A percentile compares a stretch with the other conserved stretches of the same genome.
Conservation (phyloP, 2,113 vertebrate species). For the Periophthalmodon schlosseri region DNA sequence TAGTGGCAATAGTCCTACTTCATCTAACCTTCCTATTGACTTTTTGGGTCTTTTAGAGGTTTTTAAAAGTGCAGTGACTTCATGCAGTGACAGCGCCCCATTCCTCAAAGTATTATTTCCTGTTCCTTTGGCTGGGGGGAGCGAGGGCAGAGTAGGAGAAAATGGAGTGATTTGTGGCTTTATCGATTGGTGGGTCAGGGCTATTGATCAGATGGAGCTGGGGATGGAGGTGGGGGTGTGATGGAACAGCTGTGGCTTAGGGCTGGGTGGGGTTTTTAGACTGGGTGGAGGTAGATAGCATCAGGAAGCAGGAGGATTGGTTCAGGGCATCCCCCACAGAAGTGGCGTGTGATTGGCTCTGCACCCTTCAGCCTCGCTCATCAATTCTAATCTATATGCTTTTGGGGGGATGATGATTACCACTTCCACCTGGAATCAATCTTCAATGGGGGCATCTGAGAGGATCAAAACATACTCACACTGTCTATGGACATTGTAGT, state of each 20-base stretch:
- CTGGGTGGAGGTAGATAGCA: conserved; percentile 21
- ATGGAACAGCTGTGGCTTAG: conserved; percentile 28
- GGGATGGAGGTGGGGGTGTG: conserved; percentile 25
- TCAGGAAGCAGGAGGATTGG: conserved; percentile 25
- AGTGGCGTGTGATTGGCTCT: conserved; percentile 26
- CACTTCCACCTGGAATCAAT: conserved; percentile 25
- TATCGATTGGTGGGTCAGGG: conserved; percentile 65
- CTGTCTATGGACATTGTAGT: not conserved
- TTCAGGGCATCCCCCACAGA: not conserved
- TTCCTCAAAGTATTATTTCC: conserved; percentile 10
- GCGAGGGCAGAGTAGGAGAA: conserved; percentile 52
- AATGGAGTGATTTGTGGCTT: conserved; percentile 75
- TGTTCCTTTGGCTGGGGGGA: conserved; percentile 8
- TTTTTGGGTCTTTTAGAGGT: conserved; percentile 38
- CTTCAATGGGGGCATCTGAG: conserved; percentile 40
- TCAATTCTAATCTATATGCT: conserved; percentile 50
- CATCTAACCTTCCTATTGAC: conserved; percentile 27
- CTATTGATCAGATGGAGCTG: conserved; percentile 72
- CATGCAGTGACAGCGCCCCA: conserved; percentile 1
- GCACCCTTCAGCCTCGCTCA: conserved; percentile 26
- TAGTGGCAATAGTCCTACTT: not conserved
- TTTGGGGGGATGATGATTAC: conserved; percentile 32
- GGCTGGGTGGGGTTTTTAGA: conserved; percentile 36
- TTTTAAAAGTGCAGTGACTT: conserved; percentile 18
- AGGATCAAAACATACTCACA: not conserved